phyloP scores from a whole-genome alignment of 2,888 invertebrate species.

The Drosophila stalkeri region DNA sequence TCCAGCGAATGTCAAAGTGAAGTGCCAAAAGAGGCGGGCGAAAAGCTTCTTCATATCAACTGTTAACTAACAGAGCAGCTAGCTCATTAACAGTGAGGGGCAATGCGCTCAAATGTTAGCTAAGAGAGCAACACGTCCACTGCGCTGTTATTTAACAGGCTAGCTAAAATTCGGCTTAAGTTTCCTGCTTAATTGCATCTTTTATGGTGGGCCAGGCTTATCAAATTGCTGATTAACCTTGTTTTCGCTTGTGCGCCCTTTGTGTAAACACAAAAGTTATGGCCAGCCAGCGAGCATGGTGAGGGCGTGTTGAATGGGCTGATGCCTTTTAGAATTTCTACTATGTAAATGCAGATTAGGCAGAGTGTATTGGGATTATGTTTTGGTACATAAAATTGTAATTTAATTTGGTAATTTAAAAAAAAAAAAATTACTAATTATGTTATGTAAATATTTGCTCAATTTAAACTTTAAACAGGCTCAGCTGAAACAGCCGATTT shows the following conservation, averaged over 20 bases:
- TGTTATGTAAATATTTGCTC: background rate
- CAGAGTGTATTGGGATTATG: background rate
- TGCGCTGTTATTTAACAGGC: slow-evolving; percentile 8
- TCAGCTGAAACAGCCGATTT: background rate
- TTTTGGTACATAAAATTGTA: background rate
- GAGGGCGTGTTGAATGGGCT: background rate
- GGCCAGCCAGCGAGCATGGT: background rate
- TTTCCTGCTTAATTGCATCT: slow-evolving; percentile 42
- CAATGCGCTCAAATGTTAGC: slow-evolving; percentile 2
- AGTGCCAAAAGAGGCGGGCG: slow-evolving; percentile 27
- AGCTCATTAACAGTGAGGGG: slow-evolving; percentile 17
- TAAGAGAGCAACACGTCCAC: background rate
- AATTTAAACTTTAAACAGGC: background rate
- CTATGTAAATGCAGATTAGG: background rate
- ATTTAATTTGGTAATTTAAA: too few relatives aligned
- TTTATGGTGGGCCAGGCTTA: slow-evolving; percentile 35
- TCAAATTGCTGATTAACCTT: slow-evolving; percentile 53
- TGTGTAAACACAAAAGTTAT: slow-evolving; percentile 40
- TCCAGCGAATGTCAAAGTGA: slow-evolving; percentile 56
- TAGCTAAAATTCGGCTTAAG: slow-evolving; percentile 38
- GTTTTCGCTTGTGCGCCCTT: slow-evolving; percentile 37
- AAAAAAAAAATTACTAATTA: too few relatives aligned
- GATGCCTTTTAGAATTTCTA: slow-evolving; percentile 6
- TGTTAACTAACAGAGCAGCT: slow-evolving; percentile 16
- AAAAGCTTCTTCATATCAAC: slow-evolving; percentile 23